These are phyloP conservation scores for Cydia pomonella DNA, from an alignment of 1,140 invertebrate species.

Conservation along the genomic window DNA sequence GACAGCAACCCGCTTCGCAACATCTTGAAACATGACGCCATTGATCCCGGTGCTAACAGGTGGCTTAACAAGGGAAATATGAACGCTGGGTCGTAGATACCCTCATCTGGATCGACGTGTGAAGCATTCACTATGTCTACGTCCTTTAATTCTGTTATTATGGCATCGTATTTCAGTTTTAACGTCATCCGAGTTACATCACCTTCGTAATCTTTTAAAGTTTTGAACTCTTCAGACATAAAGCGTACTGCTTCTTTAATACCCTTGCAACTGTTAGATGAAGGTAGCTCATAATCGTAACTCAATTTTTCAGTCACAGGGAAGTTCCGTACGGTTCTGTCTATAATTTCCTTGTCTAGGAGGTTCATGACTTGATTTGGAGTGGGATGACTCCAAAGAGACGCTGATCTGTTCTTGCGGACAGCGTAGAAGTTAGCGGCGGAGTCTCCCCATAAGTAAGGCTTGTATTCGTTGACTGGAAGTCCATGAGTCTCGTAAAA, in stretches of 20 bases:
- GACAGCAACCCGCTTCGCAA: conserved; percentile 84
- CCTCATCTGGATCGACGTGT: conserved; percentile 51
- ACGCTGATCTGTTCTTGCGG: conserved; percentile 80
- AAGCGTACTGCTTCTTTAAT: conserved; percentile 47
- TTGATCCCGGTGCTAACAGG: conserved; percentile 83
- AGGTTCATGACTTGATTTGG: conserved; percentile 87
- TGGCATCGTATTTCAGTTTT: conserved; percentile 48
- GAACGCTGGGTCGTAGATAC: conserved; percentile 87
- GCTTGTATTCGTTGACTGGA: conserved; percentile 85
- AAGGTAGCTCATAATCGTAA: conserved; percentile 59
- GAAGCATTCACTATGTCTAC: conserved; percentile 47
- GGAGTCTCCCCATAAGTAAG: conserved; percentile 89
- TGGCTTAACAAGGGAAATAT: conserved; percentile 85
- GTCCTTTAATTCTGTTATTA: conserved; percentile 43
- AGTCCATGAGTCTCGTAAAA: conserved; percentile 83
- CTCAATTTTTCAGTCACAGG: conserved; percentile 75
- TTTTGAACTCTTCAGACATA: conserved; percentile 43
- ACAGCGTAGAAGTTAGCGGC: conserved; percentile 89
- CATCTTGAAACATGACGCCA: conserved; percentile 84
- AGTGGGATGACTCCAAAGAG: conserved; percentile 86
- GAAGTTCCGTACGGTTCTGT: conserved; percentile 86
- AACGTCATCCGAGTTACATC: conserved; percentile 49
- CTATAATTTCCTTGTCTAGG: conserved; percentile 83
- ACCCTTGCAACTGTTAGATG: conserved; percentile 24
- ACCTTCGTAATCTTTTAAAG: conserved; percentile 51